Base-by-base conservation (phyloP, 64 coral and sea anemone genomes). In the Stylophora pistillata region DNA sequence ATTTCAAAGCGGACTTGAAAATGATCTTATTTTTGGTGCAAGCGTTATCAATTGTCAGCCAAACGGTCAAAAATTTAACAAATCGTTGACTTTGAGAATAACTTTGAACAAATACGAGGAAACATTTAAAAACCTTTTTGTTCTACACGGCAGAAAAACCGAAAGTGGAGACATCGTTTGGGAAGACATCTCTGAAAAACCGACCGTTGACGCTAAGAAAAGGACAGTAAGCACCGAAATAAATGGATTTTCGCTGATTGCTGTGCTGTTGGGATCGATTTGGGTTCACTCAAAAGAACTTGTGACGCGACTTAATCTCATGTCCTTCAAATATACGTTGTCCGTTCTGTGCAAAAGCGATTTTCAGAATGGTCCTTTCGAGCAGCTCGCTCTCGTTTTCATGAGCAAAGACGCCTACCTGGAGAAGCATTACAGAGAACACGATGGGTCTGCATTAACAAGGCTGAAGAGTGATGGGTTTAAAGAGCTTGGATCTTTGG, bases 251-350 rank as follows among this genome's bases (percentile, higher is more conserved):
- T 88, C 86, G 69, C 53, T 56, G 25, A 18, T 78, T 77, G 86
- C 60, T 20, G 23, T 78, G 26, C 13, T 88, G 37, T 77, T 63
- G 18, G 53, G 60, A 53, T 66, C 60, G 27, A 60, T 59, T 4
- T 64, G 55, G 73, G 28, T 88, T 66, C 59, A 74, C 60, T 11
- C 64, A 11, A 86, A 86, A 30, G 63, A 86, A 4, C n/a, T 88
- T 77, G 26, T 88, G 29, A 32, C 86, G 33, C 75, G 78, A 27
- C 68, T 90, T 20, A 56, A 52, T 26, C 5, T 74, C 13, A 61
- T 90, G 3, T 16, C 88, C 21, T 81, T 90, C 26, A 69, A 73
- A 0, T 90, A 90, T 59, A 90, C 53, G 16, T 65, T 90, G 63
- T 30, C 20, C 11, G 47, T 71, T 18, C 68, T 90, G 13, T 57